Evolutionary conservation across 2,888 invertebrate species (phyloP), one percentile per base, ranked within the genome.

Genomic region (Fragum sueziense): DNA sequence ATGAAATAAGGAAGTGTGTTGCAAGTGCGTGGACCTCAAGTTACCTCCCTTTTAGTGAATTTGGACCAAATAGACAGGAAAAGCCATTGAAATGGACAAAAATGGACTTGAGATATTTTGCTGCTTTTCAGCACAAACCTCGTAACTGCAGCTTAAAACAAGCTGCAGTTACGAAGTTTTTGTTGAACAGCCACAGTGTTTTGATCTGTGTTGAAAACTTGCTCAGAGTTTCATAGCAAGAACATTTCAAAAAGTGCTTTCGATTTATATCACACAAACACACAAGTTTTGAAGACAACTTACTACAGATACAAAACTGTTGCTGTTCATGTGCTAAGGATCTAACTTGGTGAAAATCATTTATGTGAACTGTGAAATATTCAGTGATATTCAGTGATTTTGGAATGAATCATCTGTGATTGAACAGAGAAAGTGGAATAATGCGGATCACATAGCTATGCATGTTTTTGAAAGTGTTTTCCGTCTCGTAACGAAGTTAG

Each of bases 1-100:
- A 71, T 71, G 67, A 70, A 61, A 72, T 14, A 47, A 47, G 14
- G 47, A 47, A 20, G 17, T 47, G 47, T 47, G 3, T 47, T 20
- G 47, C 47, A 47, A 47, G 47, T n/a, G 4, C 47, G n/a, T n/a
- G 6, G 47, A 47, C 17, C 47, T 47, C 17, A 47, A 47, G 47
- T 47, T 47, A 47, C 47, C 47, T 47, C 47, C 47, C 47, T 14
- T 47, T 37, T 37, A 14, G 6, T 37, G 14, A 9, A 37, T 37
- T 37, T 37, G 6, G 7, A 47, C 47, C 47, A 47, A 47, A 47
- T 20, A 20, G 47, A 4, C 20, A 47, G 37, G 37, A 37, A 37
- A 37, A 14, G 17, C 47, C 4, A 9, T 47, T 47, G 47, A 14
- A 20, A n/a, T 47, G 14, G 47, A 47, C 47, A 47, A n/a, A n/a